These are phyloP conservation scores for Xylota sylvarum DNA, from an alignment of 2,888 invertebrate genomes.

Conservation along the genomic window DNA sequence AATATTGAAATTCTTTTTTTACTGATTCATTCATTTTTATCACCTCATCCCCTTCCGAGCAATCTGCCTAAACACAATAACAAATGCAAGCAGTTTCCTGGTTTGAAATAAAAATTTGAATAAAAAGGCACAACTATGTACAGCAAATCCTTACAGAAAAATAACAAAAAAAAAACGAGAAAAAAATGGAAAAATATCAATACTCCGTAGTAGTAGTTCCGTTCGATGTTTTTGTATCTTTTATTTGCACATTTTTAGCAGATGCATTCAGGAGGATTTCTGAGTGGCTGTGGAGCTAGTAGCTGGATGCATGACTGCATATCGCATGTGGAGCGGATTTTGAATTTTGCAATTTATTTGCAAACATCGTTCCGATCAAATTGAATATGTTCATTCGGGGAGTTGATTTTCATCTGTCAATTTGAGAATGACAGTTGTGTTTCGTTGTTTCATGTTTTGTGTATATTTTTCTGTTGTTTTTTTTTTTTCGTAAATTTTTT, in stretches of 20 bases:
- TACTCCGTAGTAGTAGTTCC: constrained; percentile 42
- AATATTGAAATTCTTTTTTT: constrained; percentile 69
- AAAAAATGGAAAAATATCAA: constrained; percentile 62
- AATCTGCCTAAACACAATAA: constrained; percentile 59
- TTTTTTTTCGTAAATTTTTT: constrained; percentile 27
- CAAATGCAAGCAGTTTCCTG: constrained; percentile 71
- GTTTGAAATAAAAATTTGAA: constrained; percentile 63
- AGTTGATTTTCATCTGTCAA: constrained; percentile 79
- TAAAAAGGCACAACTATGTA: constrained; percentile 48
- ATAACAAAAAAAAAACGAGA: constrained; percentile 32
- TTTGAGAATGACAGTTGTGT: constrained; percentile 77
- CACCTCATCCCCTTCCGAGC: constrained; percentile 34
- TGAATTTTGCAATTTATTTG: constrained; percentile 78
- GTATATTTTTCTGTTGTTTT: constrained; percentile 66
- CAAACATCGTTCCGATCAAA: constrained; percentile 78
- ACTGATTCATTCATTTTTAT: constrained; percentile 73
- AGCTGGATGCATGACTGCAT: constrained; percentile 76
- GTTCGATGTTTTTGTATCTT: constrained; percentile 60
- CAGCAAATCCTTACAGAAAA: constrained; percentile 63
- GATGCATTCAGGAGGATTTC: constrained; percentile 75
- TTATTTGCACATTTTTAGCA: constrained; percentile 74
- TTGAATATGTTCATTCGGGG: constrained; percentile 78
- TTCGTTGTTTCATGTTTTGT: constrained; percentile 74
- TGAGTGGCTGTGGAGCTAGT: constrained; percentile 74
- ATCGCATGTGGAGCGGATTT: constrained; percentile 74